phyloP scores from a whole-genome alignment of 2,797 vertebrate species.

The Oreortyx pictus region DNA sequence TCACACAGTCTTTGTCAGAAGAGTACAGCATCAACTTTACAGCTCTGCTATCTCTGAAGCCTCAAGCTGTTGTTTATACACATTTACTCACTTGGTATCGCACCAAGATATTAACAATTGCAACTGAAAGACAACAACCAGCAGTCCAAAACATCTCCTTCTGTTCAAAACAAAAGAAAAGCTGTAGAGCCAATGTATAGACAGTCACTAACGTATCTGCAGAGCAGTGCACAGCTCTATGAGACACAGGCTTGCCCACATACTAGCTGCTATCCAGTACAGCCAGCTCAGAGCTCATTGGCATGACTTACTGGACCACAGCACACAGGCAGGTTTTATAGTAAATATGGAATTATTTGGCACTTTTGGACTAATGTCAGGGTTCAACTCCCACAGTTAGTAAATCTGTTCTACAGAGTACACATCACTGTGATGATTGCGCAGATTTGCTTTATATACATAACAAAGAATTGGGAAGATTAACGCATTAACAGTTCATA shows the following conservation, averaged over 20 bases:
- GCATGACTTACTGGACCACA: accelerated
- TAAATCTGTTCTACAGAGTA: neutral
- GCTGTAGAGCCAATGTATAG: neutral
- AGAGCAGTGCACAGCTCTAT: neutral
- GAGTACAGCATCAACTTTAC: neutral
- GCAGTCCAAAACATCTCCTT: neutral
- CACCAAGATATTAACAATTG: neutral
- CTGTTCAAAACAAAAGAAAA: neutral
- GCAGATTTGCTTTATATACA: neutral
- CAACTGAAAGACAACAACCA: neutral
- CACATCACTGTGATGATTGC: neutral
- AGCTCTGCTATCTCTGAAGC: neutral
- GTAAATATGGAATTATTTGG: neutral
- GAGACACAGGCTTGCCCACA: neutral
- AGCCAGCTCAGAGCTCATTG: neutral
- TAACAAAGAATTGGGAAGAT: neutral
- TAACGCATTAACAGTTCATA: neutral
- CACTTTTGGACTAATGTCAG: neutral
- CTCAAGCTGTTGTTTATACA: neutral
- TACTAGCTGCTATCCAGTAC: neutral
- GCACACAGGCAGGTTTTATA: neutral
- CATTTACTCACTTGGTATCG: neutral
- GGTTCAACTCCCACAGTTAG: neutral
- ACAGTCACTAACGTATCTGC: neutral
- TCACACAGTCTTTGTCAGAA: neutral